A percentile compares a stretch with the other conserved stretches of the same genome.
phyloP scores from a whole-genome alignment of 2,797 vertebrate species.

The Coracias cyanogaster region DNA sequence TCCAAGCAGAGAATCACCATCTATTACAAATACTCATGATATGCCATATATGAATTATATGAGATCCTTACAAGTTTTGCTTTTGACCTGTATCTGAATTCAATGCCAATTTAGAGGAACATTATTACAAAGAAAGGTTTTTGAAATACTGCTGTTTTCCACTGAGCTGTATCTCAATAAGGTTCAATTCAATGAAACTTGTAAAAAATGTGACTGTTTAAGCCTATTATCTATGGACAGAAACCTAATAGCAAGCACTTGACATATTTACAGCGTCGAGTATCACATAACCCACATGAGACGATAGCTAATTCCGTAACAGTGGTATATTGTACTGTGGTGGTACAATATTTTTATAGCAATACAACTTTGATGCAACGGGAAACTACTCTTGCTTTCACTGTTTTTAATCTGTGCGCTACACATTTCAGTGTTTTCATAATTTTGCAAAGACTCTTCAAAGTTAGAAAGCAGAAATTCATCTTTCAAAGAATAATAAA shows the following conservation, averaged over 20 bases:
- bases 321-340: background rate
- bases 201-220: constrained; percentile 30
- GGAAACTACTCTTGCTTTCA: background rate
- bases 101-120: background rate
- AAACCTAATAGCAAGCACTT: background rate
- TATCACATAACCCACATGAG: background rate
- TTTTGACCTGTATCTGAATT: constrained; percentile 11
- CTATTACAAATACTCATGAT: background rate
- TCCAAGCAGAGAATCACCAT: background rate
- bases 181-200: background rate
- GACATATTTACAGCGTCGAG: background rate
- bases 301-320: background rate
- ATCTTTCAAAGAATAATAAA: background rate
- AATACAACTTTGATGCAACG: background rate
- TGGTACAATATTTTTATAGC: background rate
- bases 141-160: constrained; percentile 11
- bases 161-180: background rate
- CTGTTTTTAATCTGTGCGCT: background rate
- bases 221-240: background rate
- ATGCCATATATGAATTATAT: background rate
- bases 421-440: background rate
- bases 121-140: background rate
- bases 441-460: background rate
- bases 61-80: background rate
- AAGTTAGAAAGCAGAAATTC: background rate